Base-by-base conservation (phyloP, 2,113 vertebrate species). In the Narcine bancroftii region DNA sequence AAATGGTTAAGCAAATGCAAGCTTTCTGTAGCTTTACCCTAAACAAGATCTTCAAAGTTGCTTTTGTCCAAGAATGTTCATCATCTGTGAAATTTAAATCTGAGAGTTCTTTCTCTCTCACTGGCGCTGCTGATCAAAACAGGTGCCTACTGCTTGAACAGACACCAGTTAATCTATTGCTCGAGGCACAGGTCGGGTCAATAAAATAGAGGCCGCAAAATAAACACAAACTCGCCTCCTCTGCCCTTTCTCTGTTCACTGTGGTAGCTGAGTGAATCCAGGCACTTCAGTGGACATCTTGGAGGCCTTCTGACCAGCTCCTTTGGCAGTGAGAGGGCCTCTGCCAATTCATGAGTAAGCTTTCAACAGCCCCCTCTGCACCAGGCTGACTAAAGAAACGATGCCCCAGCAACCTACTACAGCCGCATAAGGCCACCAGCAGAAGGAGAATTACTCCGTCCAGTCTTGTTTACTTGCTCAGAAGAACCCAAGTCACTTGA, bases 151-250 rank as follows among this genome's bases (percentile, higher is more conserved):
- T 95, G 93, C 93, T 92, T 93, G 94, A 92, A 92, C 94, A 93
- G 93, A 93, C 95, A 93, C 94, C 96, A 96, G 97, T 98, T 97
- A 96, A 96, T 95, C 96, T 94, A 94, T 93, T 94, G 95, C 97
- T 96, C 93, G 92, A 75, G 95, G 97, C 96, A 95, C 96, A 96
- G 96, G 97, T 97, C 96, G 96, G 96, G 94, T 93, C 95, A 95
- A 95, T 94, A 96, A 95, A 95, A 83, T 60, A 94, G 94, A 93
- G 93, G 94, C 94, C 96, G 96, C 95, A 96, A 96, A 96, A 96
- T 96, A 96, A 97, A 97, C 96, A 96, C 5, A 93, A 93, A 93
- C 93, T 94, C 94, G 94, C 94, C 94, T 95, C 95, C 95, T 94
- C 94, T 93, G 95, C 93, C 95, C 96, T 96, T 96, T 94, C 94